phyloP scores from a whole-genome alignment of 2,113 vertebrate genomes.

The Hemichromis elongatus region DNA sequence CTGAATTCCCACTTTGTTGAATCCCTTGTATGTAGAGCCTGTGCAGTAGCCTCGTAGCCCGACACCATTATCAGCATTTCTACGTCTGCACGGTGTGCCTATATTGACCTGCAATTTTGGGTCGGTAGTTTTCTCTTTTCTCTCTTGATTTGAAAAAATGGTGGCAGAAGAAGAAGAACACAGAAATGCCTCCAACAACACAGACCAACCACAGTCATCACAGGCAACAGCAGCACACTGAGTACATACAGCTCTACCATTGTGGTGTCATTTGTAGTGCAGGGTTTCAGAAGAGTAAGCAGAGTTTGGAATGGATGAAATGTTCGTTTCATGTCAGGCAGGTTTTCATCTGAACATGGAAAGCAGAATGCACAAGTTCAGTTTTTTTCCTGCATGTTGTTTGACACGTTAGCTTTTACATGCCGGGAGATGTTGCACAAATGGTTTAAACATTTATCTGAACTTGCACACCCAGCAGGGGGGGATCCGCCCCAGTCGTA shows the following conservation, averaged over 20 bases:
- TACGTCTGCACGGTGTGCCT: not conserved
- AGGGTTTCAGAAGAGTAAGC: not conserved
- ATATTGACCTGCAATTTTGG: not conserved
- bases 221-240: not conserved
- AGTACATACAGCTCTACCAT: not conserved
- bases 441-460: not conserved
- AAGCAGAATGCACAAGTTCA: not conserved
- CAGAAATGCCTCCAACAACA: not conserved
- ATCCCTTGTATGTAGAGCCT: not conserved
- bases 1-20: not conserved
- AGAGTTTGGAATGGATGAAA: not conserved
- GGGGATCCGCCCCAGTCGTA: not conserved
- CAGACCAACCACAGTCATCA: not conserved
- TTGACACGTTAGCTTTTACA: not conserved
- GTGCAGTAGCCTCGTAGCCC: not conserved
- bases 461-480: not conserved
- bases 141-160: not conserved
- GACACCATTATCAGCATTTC: not conserved
- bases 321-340: not conserved
- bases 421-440: not conserved
- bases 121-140: not conserved
- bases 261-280: fast-evolving
- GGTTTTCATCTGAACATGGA: not conserved
- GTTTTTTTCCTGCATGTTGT: not conserved
- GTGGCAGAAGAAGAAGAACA: not conserved